Percentiles rank a stretch among this genome's conserved stretches.
These are phyloP conservation scores for Linepithema humile DNA, from an alignment of 1,140 invertebrate species.

Conservation along the genomic window DNA sequence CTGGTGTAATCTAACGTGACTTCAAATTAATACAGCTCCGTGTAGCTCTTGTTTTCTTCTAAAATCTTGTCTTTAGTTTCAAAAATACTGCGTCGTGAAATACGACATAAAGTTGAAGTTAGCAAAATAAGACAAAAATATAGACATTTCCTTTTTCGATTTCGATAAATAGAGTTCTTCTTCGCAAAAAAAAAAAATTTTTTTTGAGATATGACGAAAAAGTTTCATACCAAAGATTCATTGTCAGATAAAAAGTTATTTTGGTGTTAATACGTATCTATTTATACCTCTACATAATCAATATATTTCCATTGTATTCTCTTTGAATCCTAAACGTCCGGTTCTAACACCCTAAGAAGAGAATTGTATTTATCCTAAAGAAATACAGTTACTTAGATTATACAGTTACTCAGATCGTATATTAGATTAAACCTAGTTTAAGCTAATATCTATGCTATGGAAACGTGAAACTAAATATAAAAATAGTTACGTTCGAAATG, in stretches of 20 bases:
- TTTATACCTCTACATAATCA: slow-evolving; percentile 6
- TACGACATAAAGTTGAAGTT: not conserved
- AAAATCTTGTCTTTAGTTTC: not conserved
- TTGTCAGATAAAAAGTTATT: slow-evolving; percentile 18
- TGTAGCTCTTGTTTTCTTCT: not conserved
- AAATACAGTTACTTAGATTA: slow-evolving; percentile 57
- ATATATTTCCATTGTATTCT: slow-evolving; percentile 35
- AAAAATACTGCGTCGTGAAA: not conserved
- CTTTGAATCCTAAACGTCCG: slow-evolving; percentile 6
- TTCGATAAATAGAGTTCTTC: not conserved
- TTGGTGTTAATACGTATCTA: slow-evolving; percentile 27
- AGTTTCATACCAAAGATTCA: slow-evolving; percentile 21
- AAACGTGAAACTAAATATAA: slow-evolving; percentile 67
- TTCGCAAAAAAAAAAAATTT: too few relatives aligned
- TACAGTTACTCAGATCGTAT: slow-evolving; percentile 28
- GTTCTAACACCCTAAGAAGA: slow-evolving; percentile 48
- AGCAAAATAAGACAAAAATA: not conserved
- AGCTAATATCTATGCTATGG: slow-evolving; percentile 34
- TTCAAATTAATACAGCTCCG: not conserved
- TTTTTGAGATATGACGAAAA: too few relatives aligned
- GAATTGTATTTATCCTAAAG: slow-evolving; percentile 39
- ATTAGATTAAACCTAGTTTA: slow-evolving; percentile 52
- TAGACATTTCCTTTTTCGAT: not conserved
- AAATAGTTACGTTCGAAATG: slow-evolving; percentile 64
- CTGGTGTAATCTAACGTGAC: not conserved